Conservation (phyloP, 2,113 vertebrate species). For the Orycteropus afer region DNA sequence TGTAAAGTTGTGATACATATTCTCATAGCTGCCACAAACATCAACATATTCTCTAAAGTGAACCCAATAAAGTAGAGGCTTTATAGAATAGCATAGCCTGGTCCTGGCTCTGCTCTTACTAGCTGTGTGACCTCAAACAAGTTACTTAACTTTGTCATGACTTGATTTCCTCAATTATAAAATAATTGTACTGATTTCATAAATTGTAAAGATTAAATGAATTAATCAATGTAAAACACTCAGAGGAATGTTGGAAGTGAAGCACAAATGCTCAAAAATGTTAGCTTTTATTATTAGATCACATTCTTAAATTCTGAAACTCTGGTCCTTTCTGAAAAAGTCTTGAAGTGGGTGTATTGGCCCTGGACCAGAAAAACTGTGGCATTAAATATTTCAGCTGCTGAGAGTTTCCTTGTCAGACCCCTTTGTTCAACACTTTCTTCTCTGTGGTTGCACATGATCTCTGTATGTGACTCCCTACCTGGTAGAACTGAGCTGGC, state of each 20-base stretch:
- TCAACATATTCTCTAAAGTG: neutral
- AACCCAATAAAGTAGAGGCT: neutral
- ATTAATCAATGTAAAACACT: neutral
- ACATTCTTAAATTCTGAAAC: neutral
- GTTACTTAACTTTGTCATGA: neutral
- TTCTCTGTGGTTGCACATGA: neutral
- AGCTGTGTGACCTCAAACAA: neutral
- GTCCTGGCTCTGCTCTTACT: neutral
- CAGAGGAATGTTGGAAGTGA: neutral
- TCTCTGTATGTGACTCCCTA: neutral
- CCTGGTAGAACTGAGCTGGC: neutral
- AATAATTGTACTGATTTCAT: neutral
- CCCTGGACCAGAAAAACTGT: neutral
- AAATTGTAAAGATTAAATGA: neutral
- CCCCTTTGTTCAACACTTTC: rapidly evolving
- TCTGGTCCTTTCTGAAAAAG: neutral
- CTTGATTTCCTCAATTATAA: neutral
- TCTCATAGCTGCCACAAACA: neutral
- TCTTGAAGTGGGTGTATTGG: neutral
- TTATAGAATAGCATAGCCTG: rapidly evolving
- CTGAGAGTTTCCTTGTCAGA: rapidly evolving
- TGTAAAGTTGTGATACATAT: neutral
- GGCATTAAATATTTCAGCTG: neutral
- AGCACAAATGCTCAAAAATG: neutral
- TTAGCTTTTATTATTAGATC: slow-evolving; percentile 7